phyloP scores from a whole-genome alignment of 2,113 vertebrate species.

The Arothron firmamentum region DNA sequence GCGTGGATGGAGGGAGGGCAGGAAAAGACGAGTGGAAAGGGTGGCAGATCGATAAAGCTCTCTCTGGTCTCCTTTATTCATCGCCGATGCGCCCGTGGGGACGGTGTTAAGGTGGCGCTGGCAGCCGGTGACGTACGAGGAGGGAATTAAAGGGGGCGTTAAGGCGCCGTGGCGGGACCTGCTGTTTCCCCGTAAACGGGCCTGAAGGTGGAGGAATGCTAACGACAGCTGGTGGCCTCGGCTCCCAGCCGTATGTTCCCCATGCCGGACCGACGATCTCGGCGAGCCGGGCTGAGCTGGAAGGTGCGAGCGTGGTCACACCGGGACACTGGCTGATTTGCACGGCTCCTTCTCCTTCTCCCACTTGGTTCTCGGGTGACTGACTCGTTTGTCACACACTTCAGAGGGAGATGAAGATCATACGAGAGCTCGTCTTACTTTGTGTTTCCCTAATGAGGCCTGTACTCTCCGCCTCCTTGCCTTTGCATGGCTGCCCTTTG shows the following conservation, averaged over 20 bases:
- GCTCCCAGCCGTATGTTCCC: too few species aligned
- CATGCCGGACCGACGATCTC: too few species aligned
- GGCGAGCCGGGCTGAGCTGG: conserved; percentile 1
- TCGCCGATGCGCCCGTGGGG: conserved; percentile 21
- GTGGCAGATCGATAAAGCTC: conserved; percentile 54
- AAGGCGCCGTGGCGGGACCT: conserved; percentile 32
- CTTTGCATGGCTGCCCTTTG: conserved; percentile 61
- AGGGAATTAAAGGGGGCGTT: background rate
- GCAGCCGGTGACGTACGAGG: conserved; percentile 22
- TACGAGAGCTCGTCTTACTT: conserved; percentile 56
- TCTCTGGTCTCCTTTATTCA: conserved; percentile 45
- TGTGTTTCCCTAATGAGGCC: conserved; percentile 71
- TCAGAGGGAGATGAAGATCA: conserved; percentile 71
- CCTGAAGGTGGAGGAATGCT: conserved; percentile 38
- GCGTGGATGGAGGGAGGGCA: conserved; percentile 16
- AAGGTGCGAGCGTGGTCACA: conserved; percentile 23
- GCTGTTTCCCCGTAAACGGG: conserved; percentile 38
- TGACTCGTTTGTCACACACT: conserved; percentile 68
- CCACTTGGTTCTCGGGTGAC: conserved; percentile 62
- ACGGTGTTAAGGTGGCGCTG: conserved; percentile 38
- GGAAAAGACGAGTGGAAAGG: conserved; percentile 22
- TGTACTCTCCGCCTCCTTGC: conserved; percentile 49
- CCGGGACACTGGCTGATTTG: conserved; percentile 39
- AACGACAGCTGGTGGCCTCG: background rate
- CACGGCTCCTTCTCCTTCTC: conserved; percentile 38